Conservation (phyloP, 2,797 vertebrate species). For the Muscicapa comitata region DNA sequence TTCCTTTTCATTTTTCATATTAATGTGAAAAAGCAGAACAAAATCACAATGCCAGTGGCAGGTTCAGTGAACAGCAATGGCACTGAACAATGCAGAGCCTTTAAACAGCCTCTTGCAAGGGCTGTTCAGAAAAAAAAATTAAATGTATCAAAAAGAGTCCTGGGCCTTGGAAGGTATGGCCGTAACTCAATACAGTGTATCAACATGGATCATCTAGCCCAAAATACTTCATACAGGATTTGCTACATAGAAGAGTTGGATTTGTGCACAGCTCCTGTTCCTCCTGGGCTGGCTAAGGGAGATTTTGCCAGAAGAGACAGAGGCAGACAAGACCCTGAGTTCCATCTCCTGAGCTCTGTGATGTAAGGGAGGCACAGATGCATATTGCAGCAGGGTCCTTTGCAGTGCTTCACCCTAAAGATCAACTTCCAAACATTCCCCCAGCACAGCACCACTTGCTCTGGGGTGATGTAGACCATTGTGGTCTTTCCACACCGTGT, state of each 20-base stretch:
- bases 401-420: not conserved
- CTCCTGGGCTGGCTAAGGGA: not conserved
- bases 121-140: not conserved
- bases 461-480: not conserved
- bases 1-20: not conserved
- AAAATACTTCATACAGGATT: not conserved
- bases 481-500: not conserved
- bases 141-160: not conserved
- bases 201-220: not conserved
- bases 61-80: not conserved
- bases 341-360: not conserved
- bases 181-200: not conserved
- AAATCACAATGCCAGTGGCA: not conserved
- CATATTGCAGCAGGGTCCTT: not conserved
- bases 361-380: not conserved
- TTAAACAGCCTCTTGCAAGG: not conserved
- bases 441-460: not conserved
- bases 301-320: not conserved
- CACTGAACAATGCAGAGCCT: not conserved
- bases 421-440: not conserved
- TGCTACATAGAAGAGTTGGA: rapidly evolving
- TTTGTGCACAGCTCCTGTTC: not conserved
- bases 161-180: not conserved
- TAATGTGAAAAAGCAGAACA: not conserved
- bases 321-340: not conserved